These are phyloP conservation scores for Prolemur simus DNA, from an alignment of 2,113 vertebrate genomes.

Conservation along the genomic window DNA sequence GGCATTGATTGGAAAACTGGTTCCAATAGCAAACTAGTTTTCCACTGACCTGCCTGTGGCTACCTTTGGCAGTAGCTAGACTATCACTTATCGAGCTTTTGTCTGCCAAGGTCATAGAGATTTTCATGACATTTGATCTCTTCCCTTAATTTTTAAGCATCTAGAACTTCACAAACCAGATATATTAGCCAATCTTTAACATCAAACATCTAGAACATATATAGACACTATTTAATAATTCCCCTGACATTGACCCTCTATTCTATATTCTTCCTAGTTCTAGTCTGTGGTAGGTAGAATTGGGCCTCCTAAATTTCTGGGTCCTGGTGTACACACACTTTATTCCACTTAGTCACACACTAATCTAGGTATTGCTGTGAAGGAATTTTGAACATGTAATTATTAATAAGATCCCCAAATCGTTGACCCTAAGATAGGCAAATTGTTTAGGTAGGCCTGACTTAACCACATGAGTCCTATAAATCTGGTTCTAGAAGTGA, in stretches of 20 bases:
- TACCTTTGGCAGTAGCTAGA: neutral
- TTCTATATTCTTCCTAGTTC: neutral
- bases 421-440: neutral
- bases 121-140: neutral
- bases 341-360: neutral
- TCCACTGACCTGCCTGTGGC: neutral
- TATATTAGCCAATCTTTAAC: neutral
- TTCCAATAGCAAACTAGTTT: neutral
- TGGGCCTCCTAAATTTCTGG: neutral
- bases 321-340: neutral
- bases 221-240: neutral
- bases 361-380: neutral
- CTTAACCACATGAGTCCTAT: neutral
- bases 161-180: neutral
- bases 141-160: neutral
- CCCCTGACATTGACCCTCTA: neutral
- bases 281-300: neutral
- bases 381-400: neutral
- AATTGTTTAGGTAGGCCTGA: neutral
- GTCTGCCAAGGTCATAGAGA: neutral
- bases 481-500: neutral
- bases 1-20: neutral
- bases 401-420: neutral
- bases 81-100: neutral
- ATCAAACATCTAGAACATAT: neutral